Evolutionary conservation across 2,113 vertebrate genomes (phyloP), one percentile per base, ranked within the genome.

Genomic region (Peromyscus leucopus): DNA sequence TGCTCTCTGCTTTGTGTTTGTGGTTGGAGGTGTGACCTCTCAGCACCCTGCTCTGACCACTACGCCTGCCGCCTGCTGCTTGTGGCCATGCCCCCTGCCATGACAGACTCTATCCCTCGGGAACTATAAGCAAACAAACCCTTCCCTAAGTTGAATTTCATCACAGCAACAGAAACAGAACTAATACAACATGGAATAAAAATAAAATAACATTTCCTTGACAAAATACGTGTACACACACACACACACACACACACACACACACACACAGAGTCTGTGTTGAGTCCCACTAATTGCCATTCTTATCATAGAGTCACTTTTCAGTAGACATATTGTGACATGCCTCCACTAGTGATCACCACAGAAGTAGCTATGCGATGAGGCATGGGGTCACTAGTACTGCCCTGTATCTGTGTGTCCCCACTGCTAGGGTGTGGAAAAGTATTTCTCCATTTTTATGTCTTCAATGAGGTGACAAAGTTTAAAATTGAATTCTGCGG

Each of bases 341-440:
- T 4, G 55, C 4, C 83, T 89, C 93, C 1, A 0, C 3, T 0
- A 33, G 2, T 91, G 71, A 61, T 33, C 39, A 8, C 36, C n/a
- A 17, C 0, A 42, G 63, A 59, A 1, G 19, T 21, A 26, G 42
- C 36, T 48, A 1, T 16, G 11, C 0, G n/a, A 48, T 6, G 24
- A 42, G 42, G 57, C 51, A 2, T 0, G 2, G 21, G 36, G 57
- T 39, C 79, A 61, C 5, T 1, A 3, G 8, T 11, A 2, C 0
- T 0, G 31, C 0, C 6, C 17, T 7, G 7, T 5, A 17, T 11
- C 24, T 10, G 13, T 16, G 16, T 15, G 67, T 15, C 74, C 74
- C 24, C 0, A 10, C 0, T 24, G 57, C 16, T 78, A 13, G 28
- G 51, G 13, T 2, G n/a, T 4, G 2, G 16, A n/a, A 74, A 88